Evolutionary conservation across 2,113 vertebrate species (phyloP).

Genomic region (Oryzias melastigma): DNA sequence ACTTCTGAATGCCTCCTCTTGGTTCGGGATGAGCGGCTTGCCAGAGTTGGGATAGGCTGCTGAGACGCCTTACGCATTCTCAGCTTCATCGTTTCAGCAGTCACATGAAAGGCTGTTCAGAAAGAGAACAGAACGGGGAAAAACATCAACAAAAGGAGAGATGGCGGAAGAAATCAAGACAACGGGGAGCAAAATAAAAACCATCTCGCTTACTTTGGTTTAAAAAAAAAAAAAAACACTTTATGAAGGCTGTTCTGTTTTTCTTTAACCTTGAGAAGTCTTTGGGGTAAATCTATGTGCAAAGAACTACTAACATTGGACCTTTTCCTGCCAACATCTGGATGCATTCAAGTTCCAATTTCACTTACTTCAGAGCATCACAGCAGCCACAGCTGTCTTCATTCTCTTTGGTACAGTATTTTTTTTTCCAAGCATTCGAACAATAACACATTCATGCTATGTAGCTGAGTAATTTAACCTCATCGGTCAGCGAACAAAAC

Average conservation of each 20-base stretch:
- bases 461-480: background rate
- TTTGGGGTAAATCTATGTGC: constrained; percentile 18
- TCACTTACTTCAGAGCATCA: constrained; percentile 68
- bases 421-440: no score
- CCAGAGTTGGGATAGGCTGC: constrained; percentile 83
- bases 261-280: constrained; percentile 6
- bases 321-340: constrained; percentile 71
- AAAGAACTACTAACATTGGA: constrained; percentile 27
- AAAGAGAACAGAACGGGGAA: constrained; percentile 18
- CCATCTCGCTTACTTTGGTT: background rate
- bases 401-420: constrained; percentile 42
- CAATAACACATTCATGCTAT: background rate
- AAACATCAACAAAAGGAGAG: background rate
- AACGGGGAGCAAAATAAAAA: background rate
- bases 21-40: constrained; percentile 79
- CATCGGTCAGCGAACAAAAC: constrained; percentile 16
- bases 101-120: constrained; percentile 88
- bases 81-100: constrained; percentile 93
- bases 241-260: background rate
- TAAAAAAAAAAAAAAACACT: constrained; percentile 15
- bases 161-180: background rate
- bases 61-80: constrained; percentile 97
- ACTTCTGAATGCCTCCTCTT: constrained; percentile 87
- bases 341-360: constrained; percentile 75
- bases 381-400: constrained; percentile 62